phyloP scores from a whole-genome alignment of 1,140 invertebrate genomes.

The Matsumurasca onukii region DNA sequence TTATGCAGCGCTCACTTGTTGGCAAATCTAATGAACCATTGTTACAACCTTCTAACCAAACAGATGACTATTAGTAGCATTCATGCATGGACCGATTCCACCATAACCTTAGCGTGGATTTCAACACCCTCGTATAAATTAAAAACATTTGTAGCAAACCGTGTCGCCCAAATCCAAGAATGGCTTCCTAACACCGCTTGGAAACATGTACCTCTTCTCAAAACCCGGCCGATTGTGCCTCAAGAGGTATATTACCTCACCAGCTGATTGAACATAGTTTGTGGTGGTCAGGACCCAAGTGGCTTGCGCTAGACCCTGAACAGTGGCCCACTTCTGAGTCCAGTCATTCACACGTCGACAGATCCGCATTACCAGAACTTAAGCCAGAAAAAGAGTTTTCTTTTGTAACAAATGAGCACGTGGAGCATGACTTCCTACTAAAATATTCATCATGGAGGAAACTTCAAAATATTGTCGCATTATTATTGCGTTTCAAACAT shows the following conservation, averaged over 20 bases:
- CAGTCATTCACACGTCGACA: background rate
- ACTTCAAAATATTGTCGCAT: background rate
- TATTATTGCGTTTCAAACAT: background rate
- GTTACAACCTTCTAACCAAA: background rate
- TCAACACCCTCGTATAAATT: slow-evolving; percentile 30
- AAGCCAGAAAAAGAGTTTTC: background rate
- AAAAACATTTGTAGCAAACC: background rate
- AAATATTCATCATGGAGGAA: background rate
- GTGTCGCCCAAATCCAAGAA: background rate
- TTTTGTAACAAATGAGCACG: background rate
- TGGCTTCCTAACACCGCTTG: background rate
- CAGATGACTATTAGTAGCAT: background rate
- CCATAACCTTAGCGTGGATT: background rate
- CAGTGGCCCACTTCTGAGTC: background rate
- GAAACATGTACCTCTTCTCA: slow-evolving; percentile 26
- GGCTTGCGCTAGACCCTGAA: background rate
- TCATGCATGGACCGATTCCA: background rate
- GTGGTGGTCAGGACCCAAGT: background rate
- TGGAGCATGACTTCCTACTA: background rate
- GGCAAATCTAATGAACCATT: no score
- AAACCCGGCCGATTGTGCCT: slow-evolving; percentile 42
- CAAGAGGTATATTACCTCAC: background rate
- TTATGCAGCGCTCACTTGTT: no score
- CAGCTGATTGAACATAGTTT: background rate
- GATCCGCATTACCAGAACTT: background rate